These are phyloP conservation scores for Saguinus midas DNA, from an alignment of 2,113 vertebrate species.

Conservation along the genomic window DNA sequence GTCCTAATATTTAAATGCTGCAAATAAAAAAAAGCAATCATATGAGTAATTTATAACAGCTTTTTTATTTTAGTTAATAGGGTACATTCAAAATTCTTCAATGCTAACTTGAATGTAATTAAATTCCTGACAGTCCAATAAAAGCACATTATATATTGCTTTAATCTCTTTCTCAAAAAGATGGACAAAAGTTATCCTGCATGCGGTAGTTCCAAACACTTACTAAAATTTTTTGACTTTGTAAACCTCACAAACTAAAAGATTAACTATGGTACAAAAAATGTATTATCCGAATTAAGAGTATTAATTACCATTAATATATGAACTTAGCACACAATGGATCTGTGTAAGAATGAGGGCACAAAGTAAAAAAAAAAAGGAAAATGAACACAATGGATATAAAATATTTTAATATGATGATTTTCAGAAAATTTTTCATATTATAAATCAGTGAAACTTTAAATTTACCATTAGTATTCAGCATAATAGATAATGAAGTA, in stretches of 20 bases:
- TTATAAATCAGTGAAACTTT: conserved; percentile 58
- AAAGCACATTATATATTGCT: conserved; percentile 61
- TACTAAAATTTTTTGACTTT: conserved; percentile 47
- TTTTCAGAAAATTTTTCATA: not conserved
- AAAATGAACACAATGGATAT: not conserved
- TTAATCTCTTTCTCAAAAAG: conserved; percentile 62
- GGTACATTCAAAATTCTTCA: conserved; percentile 48
- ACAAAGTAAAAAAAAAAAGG: too few relatives aligned
- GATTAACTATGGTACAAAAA: not conserved
- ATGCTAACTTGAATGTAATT: conserved; percentile 63
- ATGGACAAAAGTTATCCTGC: conserved; percentile 45
- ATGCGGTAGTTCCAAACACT: not conserved
- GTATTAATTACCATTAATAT: conserved; percentile 30
- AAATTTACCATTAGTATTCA: conserved; percentile 57
- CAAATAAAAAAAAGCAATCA: conserved; percentile 78
- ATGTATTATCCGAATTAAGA: conserved; percentile 17
- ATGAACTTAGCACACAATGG: not conserved
- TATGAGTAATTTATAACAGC: conserved; percentile 63
- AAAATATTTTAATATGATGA: conserved; percentile 35
- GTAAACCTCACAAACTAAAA: conserved; percentile 22
- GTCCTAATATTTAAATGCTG: conserved; percentile 96
- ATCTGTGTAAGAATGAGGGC: not conserved
- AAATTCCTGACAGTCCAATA: conserved; percentile 64
- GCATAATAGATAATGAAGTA: conserved; percentile 65
- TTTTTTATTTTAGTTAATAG: conserved; percentile 58